Conservation (phyloP, 2,113 vertebrate genomes). For the Pardalotus punctatus region DNA sequence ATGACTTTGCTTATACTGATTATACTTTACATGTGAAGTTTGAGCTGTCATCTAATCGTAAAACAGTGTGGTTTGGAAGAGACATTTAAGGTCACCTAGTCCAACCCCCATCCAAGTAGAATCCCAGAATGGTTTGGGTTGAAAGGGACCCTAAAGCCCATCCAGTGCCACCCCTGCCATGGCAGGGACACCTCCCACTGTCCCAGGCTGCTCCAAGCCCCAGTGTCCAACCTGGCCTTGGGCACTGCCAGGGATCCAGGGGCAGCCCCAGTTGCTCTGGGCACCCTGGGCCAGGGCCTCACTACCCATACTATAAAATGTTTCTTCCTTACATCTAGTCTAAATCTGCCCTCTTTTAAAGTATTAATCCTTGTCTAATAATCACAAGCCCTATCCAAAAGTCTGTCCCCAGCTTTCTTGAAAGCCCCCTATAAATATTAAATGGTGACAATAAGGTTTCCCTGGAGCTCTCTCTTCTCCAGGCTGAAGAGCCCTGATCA, state of each 20-base stretch:
- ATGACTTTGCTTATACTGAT: neutral
- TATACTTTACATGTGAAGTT: neutral
- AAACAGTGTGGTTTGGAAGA: neutral
- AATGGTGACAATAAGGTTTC: accelerated
- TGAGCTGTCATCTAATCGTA: neutral
- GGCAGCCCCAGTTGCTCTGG: neutral
- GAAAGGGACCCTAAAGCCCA: neutral
- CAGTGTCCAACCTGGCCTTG: accelerated
- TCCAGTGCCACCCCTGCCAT: neutral
- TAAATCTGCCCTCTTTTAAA: neutral
- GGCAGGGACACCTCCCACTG: neutral
- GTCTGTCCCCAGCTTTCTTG: neutral
- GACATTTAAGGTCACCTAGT: neutral
- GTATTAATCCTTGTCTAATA: accelerated
- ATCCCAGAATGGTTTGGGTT: neutral
- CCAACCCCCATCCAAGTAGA: accelerated
- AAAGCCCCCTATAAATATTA: neutral
- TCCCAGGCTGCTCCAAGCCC: neutral
- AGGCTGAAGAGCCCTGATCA: accelerated
- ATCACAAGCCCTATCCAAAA: neutral
- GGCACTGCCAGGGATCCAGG: neutral
- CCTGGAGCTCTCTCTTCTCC: neutral
- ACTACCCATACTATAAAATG: neutral
- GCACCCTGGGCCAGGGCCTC: neutral
- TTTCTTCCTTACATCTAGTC: neutral